A percentile compares a stretch with the other conserved stretches of the same genome.
phyloP scores from a whole-genome alignment of 1,140 invertebrate genomes.

The Halictus rubicundus region DNA sequence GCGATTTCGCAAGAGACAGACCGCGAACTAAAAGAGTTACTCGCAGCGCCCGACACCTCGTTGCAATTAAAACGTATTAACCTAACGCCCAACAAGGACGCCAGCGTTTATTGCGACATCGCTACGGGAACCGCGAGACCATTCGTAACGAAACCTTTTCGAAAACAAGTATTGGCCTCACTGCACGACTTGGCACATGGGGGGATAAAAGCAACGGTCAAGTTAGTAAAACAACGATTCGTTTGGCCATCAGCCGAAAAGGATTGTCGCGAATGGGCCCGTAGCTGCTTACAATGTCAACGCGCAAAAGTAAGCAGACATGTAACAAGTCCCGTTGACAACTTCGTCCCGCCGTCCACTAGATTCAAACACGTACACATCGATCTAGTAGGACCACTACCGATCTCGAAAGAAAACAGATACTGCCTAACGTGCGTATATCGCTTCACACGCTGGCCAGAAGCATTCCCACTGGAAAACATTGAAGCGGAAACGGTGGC shows the following conservation, averaged over 20 bases:
- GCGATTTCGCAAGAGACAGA: background rate
- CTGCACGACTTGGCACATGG: conserved; percentile 4
- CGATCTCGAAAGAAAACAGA: conserved; percentile 11
- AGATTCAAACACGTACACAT: conserved; percentile 1
- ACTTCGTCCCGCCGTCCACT: background rate
- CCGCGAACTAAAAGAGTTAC: background rate
- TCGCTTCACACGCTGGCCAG: conserved; percentile 67
- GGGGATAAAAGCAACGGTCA: conserved; percentile 16
- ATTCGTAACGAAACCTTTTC: conserved; percentile 13
- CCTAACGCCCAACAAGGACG: background rate
- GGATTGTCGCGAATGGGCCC: conserved; percentile 29
- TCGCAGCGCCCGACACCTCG: too few relatives aligned
- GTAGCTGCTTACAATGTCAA: conserved; percentile 17
- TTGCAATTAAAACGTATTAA: too few relatives aligned
- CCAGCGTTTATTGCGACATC: background rate
- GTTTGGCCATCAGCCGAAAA: conserved; percentile 28
- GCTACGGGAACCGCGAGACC: background rate
- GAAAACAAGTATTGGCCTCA: conserved; percentile 1
- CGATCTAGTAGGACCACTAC: conserved; percentile 2
- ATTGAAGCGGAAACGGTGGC: conserved; percentile 71
- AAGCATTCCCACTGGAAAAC: conserved; percentile 62
- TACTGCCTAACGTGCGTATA: conserved; percentile 66
- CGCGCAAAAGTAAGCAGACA: conserved; percentile 11
- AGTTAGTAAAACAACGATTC: conserved; percentile 11
- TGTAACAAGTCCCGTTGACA: conserved; percentile 11